Percentiles rank a stretch among this genome's conserved stretches.
Evolutionary conservation across 1,140 invertebrate genomes (phyloP).

Genomic region (Pissodes strobi): DNA sequence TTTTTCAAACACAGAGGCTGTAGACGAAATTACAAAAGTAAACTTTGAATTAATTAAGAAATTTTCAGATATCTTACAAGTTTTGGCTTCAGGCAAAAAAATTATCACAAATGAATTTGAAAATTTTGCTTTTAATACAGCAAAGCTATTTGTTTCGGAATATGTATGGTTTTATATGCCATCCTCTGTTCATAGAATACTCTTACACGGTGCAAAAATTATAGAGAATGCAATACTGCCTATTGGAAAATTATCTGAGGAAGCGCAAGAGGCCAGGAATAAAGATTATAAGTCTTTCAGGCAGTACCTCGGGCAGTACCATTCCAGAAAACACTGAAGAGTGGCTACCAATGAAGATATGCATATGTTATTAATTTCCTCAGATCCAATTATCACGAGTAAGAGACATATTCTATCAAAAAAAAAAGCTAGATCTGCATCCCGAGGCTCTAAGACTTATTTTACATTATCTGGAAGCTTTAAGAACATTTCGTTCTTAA

Average conservation of each 20-base stretch:
- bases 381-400: no score
- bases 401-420: no score
- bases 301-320: slow-evolving; percentile 37
- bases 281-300: slow-evolving; percentile 46
- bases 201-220: slow-evolving; percentile 43
- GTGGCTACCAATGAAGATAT: no score
- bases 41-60: slow-evolving; percentile 35
- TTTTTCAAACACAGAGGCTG: slow-evolving; percentile 44
- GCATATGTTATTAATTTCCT: no score
- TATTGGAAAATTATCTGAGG: slow-evolving; percentile 45
- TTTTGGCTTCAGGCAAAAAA: slow-evolving; percentile 42
- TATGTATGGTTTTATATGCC: slow-evolving; percentile 52
- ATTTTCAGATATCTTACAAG: slow-evolving; percentile 39
- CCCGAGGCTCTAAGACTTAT: no score
- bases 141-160: no score
- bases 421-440: no score
- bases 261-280: slow-evolving; percentile 40
- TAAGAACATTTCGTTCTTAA: no score
- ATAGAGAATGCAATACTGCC: slow-evolving; percentile 45
- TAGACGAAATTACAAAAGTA: slow-evolving; percentile 45
- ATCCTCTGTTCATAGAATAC: slow-evolving; percentile 55
- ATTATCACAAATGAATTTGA: slow-evolving; percentile 44
- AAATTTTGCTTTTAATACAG: slow-evolving; percentile 26
- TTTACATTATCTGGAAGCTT: no score
- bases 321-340: slow-evolving; percentile 44